Evolutionary conservation across 2,888 invertebrate species (phyloP), one percentile per base, ranked within the genome.

Genomic region (Tenthredo mesomela): DNA sequence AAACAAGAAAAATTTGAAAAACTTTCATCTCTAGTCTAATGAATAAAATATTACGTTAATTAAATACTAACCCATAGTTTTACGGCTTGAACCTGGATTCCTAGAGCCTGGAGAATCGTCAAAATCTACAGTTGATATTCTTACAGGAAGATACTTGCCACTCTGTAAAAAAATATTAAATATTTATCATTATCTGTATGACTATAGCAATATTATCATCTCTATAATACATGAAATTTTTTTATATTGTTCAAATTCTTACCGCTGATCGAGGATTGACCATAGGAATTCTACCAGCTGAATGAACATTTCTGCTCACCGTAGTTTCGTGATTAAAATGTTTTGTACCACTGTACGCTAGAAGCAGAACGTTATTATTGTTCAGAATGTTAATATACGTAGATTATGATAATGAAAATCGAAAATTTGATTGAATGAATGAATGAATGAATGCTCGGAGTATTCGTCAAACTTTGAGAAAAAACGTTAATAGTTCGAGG

Each of bases 51-150:
- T 25, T 50, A 47, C 5, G 12, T 7, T 9, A 2, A 67, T 7
- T 9, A 2, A 67, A 70, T 82, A 82, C 82, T 15, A 29, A 82
- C 82, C 67, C 21, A 29, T 25, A 50, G 67, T 65, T 82, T 82
- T 82, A 4, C 82, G 67, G 40, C 50, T 82, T 67, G 82, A 82
- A 40, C 10, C 15, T 47, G 82, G 15, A n/a, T 67, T 82, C 37
- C 5, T 65, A 12, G 47, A 25, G 5, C 54, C 82, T 5, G n/a
- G 18, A 5, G 9, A 25, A 21, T 21, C 7, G 9, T 65, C 61
- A 18, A 67, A 70, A 70, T 47, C 4, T 1, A 18, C 21, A 15
- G 21, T 82, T 5, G 82, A 33, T 82, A 82, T 82, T 70, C 82
- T 25, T 33, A 82, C 82, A 25, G 82, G 82, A 18, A 61, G 67